Evolutionary conservation across 2,113 vertebrate species (phyloP), one percentile per base, ranked within the genome.

Genomic region (Cyphomyrus discorhynchus): DNA sequence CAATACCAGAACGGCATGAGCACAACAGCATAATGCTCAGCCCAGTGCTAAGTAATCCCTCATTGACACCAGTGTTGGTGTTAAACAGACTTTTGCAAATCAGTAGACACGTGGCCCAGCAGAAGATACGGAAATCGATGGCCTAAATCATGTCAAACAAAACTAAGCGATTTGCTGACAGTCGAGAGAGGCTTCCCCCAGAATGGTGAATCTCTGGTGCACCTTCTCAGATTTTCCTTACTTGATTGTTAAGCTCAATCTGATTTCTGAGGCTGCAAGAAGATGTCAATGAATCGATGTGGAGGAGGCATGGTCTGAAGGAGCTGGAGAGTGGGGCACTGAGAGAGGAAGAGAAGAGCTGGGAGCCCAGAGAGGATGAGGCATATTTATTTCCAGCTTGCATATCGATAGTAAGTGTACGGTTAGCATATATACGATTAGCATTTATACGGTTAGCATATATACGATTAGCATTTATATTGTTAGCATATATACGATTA

Each of bases 141-240:
- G 74, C 74, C 74, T 39, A 80, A 80, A 80, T 42, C 74, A 19
- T 80, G 74, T 80, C 74, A 80, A 80, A 80, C 74, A 80, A 80
- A 80, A 80, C 74, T 80, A 80, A 80, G 74, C 35, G 17, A 80
- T 80, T 80, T 35, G 74, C 35, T 80, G 74, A 80, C 74, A 17
- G 74, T 5, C 5, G 35, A 42, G 35, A 80, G 74, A 39, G 74
- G 35, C 39, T 19, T 5, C 17, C 70, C 70, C 70, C 74, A 42
- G 74, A 80, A 80, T 80, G 35, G 74, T 7, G 31, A 42, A 7
- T 42, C 35, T 39, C 74, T 39, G 31, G 74, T 7, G 35, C 15
- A 80, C 74, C 15, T 42, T 35, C 35, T 17, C 74, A 17, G 74
- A 80, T 42, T 80, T 80, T 35, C 35, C 13, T 80, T 42, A 2